Conservation (phyloP, 2,113 vertebrate genomes). For the Mesoclemmys tuberculata region DNA sequence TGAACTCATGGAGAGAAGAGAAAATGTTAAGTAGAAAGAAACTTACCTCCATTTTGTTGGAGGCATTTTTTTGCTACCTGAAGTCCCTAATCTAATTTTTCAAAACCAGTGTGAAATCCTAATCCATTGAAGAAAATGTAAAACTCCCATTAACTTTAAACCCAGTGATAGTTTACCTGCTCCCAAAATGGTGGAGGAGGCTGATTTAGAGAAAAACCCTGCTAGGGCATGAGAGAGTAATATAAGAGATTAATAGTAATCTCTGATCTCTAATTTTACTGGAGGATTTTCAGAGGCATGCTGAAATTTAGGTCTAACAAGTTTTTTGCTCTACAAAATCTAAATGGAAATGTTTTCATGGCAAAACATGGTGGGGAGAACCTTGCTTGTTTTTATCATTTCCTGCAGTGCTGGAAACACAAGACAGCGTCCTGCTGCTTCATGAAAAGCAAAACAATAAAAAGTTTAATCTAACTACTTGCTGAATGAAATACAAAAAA, state of each 20-base stretch:
- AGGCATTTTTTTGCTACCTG: background rate
- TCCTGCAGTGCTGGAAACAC: too few species aligned
- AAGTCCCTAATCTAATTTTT: background rate
- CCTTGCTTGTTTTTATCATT: too few species aligned
- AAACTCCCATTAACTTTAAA: background rate
- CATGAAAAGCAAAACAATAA: too few species aligned
- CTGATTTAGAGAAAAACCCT: background rate
- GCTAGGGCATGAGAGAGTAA: background rate
- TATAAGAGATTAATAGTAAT: background rate
- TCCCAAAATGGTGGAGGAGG: background rate
- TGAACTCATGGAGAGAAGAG: background rate
- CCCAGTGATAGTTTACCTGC: background rate
- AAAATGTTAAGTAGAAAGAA: background rate
- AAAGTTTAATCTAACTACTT: too few species aligned
- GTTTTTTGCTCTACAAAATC: background rate
- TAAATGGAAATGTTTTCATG: background rate
- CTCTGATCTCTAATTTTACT: background rate
- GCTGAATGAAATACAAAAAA: too few species aligned
- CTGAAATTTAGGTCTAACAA: too few species aligned
- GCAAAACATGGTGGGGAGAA: too few species aligned
- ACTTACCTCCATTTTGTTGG: background rate
- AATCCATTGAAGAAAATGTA: background rate
- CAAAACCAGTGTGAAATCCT: background rate
- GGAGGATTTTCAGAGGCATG: background rate
- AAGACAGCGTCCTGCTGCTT: too few species aligned